Percentiles rank a stretch among this genome's conserved stretches.
These are phyloP conservation scores for Varanus komodoensis DNA, from an alignment of 2,113 vertebrate species.

Conservation along the genomic window DNA sequence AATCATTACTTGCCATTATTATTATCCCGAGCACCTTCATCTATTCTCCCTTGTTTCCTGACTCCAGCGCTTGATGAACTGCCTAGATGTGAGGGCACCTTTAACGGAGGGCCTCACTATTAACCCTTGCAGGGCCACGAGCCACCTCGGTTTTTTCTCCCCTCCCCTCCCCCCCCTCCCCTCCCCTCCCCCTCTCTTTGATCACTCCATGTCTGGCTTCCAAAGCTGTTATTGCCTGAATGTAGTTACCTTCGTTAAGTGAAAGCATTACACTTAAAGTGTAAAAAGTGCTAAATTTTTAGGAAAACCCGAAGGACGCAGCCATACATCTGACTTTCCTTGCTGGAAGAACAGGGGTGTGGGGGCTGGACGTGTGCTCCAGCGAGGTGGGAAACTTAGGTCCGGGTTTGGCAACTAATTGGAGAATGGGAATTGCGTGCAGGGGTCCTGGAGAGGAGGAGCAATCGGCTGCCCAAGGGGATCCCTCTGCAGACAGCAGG, in stretches of 20 bases:
- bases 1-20: conserved; percentile 98
- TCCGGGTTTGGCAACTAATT: not conserved
- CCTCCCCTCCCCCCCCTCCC: not conserved
- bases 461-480: not conserved
- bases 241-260: conserved; percentile 49
- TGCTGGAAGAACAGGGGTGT: not conserved
- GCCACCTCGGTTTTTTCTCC: conserved; percentile 47
- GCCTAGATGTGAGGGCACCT: conserved; percentile 81
- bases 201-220: conserved; percentile 57
- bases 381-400: too few species aligned
- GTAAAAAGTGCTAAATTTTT: conserved; percentile 19
- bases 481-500: not conserved
- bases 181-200: conserved; percentile 14
- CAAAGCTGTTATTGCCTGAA: conserved; percentile 44
- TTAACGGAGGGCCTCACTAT: conserved; percentile 79
- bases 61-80: conserved; percentile 90
- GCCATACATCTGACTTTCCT: not conserved
- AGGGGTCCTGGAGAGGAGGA: not conserved
- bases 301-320: not conserved
- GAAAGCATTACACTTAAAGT: conserved; percentile 14
- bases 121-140: conserved; percentile 79
- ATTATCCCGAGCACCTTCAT: conserved; percentile 93
- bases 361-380: too few species aligned
- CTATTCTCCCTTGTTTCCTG: conserved; percentile 90
- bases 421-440: not conserved